Percentiles rank a stretch among this genome's conserved stretches.
Conservation (phyloP, 2,113 vertebrate species). For the Cyrtonyx montezumae region DNA sequence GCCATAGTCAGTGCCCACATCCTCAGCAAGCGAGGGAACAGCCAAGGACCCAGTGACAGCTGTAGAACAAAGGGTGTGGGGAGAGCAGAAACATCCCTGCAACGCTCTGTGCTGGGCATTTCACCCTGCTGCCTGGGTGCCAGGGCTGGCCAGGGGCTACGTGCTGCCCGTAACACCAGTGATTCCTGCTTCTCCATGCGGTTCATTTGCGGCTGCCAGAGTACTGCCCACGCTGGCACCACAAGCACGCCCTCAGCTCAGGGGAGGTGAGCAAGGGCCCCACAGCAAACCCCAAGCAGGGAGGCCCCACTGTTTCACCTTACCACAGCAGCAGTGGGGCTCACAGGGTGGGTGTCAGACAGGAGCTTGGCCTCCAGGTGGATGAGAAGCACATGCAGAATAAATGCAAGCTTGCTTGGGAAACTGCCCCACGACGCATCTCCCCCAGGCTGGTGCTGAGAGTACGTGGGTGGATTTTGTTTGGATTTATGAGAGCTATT, state of each 20-base stretch:
- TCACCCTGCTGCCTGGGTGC: fast-evolving
- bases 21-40: background rate
- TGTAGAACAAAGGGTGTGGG: fast-evolving
- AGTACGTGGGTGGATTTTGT: background rate
- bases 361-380: background rate
- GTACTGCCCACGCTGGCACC: background rate
- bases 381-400: background rate
- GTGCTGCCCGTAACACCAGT: fast-evolving
- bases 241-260: fast-evolving
- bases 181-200: background rate
- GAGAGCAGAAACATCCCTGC: background rate
- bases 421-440: background rate
- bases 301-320: too few species aligned
- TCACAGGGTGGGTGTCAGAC: background rate
- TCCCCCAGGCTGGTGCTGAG: background rate
- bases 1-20: background rate
- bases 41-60: background rate
- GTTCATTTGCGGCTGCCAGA: background rate
- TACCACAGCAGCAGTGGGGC: background rate
- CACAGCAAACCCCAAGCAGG: background rate
- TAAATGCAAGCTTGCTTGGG: background rate
- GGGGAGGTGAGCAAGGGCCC: fast-evolving
- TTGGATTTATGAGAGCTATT: slow-evolving; percentile 3
- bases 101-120: fast-evolving
- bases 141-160: background rate